Base-by-base conservation (phyloP, 1,140 invertebrate species). In the Atta cephalotes region DNA sequence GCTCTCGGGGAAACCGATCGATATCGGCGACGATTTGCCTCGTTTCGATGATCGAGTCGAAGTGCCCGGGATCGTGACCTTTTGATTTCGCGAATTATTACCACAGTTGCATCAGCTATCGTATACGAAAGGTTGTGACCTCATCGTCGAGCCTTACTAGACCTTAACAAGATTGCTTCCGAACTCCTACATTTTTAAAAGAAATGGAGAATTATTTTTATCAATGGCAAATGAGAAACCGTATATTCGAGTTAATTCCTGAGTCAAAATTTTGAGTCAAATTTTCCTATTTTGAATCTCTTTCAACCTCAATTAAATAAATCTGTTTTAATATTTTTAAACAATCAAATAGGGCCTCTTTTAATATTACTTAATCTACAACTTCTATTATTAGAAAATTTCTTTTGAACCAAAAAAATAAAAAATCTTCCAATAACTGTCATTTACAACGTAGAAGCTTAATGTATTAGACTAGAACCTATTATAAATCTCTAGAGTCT, bases 71-170 rank as follows among this genome's bases (percentile, higher is more conserved):
- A 68, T 70, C 87, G 53, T 58, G 87, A 89, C 74, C 87, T 66
- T 45, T 62, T 74, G 82, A 90, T 91, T 86, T 90, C 79, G 74
- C 89, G 76, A 89, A 77, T 87, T 89, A 81, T 89, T 89, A 86
- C 74, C 84, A 80, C 28, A 79, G 78, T 53, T 70, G 58, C 63
- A 85, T 28, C 63, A 39, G 21, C 84, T 72, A 58, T 56, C 63
- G 65, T 35, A 85, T 76, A 76, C 84, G 77, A 90, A 60, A 74
- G 28, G 49, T 21, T 53, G 45, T 35, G 85, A 87, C 45, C 68
- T 51, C 28, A 45, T 3, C 28, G 5, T 71, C 85, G 31, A 85
- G 25, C 3, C 56, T 76, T 49, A n/a, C 45, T 12, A 70, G 21
- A 85, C 7, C n/a, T 66, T 66, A 85, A 85, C 82, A 60, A 66